Base-by-base conservation (phyloP, 1,140 invertebrate species). In the Spodoptera litura region DNA sequence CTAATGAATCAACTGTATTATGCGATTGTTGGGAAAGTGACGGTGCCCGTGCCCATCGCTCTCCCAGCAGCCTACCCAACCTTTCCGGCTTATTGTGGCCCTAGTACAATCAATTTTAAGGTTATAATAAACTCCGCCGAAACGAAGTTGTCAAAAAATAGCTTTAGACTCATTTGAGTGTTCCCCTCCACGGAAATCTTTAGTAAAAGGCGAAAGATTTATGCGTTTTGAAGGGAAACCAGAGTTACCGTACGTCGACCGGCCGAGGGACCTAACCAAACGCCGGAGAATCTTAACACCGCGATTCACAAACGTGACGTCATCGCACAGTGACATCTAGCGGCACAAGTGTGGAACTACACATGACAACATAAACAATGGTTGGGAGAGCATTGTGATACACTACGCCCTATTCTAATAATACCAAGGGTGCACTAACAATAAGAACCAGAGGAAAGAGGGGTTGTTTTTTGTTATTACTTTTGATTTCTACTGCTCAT, bases 141-240 rank as follows among this genome's bases (percentile, higher is more conserved):
- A 68, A 44, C 64, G n/a, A 44, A 68, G 64, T 51, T 12, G 12
- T 68, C 15, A 31, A 68, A 68, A 68, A 68, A 68, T 51, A 4
- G 3, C 11, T 25, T 27, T 38, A 68, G 64, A 68, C 44, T 51
- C 44, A 51, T 68, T 68, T 51, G 61, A 64, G 61, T 64, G 61
- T 64, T 44, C 61, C 61, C 61, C 61, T 64, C 61, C 61, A 64
- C 61, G 61, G 61, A 64, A 64, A 64, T 64, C 61, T 64, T 64
- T 64, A 64, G 61, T 64, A 64, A 64, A 64, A 64, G 61, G 61
- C 61, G 61, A 64, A 64, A 64, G 61, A 64, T 64, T 64, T 64
- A 64, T 64, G 35, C 61, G 61, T 64, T 64, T 64, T 64, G 61
- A 64, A 64, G 61, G 61, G 61, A 64, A 64, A 64, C 61, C 61